These are phyloP conservation scores for Columba livia DNA, from an alignment of 2,113 vertebrate species.

Conservation along the genomic window DNA sequence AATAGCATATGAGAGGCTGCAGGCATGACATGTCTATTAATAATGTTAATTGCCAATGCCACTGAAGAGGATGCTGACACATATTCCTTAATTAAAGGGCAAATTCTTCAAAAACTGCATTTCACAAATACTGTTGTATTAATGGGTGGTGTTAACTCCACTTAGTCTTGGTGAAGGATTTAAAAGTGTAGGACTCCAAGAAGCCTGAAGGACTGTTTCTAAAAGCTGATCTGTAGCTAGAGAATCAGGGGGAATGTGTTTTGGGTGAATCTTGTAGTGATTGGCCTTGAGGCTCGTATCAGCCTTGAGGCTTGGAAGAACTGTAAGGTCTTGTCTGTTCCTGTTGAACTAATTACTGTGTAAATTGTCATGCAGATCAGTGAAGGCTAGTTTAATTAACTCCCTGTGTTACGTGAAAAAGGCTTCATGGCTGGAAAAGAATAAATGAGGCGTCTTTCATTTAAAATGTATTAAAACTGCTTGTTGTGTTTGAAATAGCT, in stretches of 20 bases:
- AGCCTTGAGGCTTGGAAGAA: constrained; percentile 28
- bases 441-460: background rate
- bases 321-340: constrained; percentile 62
- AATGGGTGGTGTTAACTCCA: background rate
- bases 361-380: constrained; percentile 57
- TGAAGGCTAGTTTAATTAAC: constrained; percentile 66
- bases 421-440: constrained; percentile 2
- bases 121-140: constrained; percentile 3
- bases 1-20: background rate
- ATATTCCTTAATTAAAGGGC: constrained; percentile 44
- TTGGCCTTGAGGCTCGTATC: background rate
- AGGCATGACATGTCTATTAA: constrained; percentile 36
- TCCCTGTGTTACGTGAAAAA: background rate
- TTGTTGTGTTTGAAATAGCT: constrained; percentile 7
- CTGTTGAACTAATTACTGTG: constrained; percentile 66
- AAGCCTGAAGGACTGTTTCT: background rate
- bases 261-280: background rate
- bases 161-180: constrained; percentile 5
- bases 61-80: constrained; percentile 47
- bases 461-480: constrained; percentile 9
- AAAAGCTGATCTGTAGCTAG: background rate
- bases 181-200: background rate
- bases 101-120: constrained; percentile 3
- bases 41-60: constrained; percentile 31
- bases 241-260: background rate